These are phyloP conservation scores for Baryphthengus martii DNA, from an alignment of 2,113 vertebrate genomes.

Conservation along the genomic window DNA sequence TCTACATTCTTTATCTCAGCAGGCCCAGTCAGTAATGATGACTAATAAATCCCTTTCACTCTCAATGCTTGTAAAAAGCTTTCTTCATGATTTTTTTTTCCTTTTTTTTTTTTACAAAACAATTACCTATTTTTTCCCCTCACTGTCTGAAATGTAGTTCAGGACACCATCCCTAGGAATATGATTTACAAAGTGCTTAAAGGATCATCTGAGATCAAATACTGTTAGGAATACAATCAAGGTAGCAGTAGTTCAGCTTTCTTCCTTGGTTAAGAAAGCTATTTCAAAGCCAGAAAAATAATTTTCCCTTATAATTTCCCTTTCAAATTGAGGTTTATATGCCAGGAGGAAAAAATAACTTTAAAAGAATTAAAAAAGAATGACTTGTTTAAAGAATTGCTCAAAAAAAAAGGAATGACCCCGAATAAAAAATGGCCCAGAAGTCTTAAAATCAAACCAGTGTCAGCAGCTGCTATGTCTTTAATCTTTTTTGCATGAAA, in stretches of 20 bases:
- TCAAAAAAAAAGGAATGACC: not conserved
- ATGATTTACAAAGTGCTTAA: not conserved
- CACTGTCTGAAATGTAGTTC: not conserved
- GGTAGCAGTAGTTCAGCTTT: not conserved
- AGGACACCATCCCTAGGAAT: not conserved
- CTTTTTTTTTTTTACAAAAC: not conserved
- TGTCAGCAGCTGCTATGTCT: not conserved
- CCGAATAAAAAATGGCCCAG: not conserved
- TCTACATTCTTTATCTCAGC: not conserved
- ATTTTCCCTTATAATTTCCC: not conserved
- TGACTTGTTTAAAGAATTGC: not conserved
- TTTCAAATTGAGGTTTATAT: not conserved
- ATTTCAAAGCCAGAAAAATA: not conserved
- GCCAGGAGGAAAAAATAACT: fast-evolving
- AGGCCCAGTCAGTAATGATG: not conserved
- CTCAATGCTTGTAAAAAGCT: not conserved
- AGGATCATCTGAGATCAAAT: not conserved
- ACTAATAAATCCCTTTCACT: not conserved
- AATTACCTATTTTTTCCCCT: not conserved
- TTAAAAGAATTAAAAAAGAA: not conserved
- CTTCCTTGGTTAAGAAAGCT: not conserved
- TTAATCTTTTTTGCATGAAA: not conserved
- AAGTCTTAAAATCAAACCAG: not conserved
- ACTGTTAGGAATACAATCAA: not conserved
- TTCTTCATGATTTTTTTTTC: not conserved